These are phyloP conservation scores for Pampus argenteus DNA, from an alignment of 2,797 vertebrate genomes.

Conservation along the genomic window DNA sequence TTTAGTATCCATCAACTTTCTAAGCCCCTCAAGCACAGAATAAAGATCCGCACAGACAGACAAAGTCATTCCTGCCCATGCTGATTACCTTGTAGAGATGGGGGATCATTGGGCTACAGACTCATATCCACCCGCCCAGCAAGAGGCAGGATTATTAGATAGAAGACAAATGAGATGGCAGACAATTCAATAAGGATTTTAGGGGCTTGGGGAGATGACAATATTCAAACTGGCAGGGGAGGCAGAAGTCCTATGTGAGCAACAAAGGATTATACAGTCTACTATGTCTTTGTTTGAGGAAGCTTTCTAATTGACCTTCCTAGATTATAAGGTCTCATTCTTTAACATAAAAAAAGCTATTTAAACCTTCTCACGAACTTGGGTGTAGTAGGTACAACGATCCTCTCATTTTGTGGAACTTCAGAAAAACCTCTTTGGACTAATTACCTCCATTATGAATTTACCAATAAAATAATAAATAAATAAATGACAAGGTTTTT, in stretches of 20 bases:
- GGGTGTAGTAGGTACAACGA: not conserved
- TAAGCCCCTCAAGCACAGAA: constrained; percentile 64
- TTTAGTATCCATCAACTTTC: constrained; percentile 61
- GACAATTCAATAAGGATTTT: constrained; percentile 77
- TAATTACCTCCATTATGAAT: constrained; percentile 4
- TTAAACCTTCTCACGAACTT: not conserved
- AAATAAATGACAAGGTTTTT: constrained; percentile 7
- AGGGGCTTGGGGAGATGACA: constrained; percentile 58
- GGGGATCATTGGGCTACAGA: constrained; percentile 29
- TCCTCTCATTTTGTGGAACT: not conserved
- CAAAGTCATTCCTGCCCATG: constrained; percentile 67
- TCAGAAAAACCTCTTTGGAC: constrained; percentile 12
- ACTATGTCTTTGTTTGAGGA: constrained; percentile 12
- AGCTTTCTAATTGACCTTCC: not conserved
- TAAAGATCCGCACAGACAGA: constrained; percentile 64
- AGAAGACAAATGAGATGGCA: constrained; percentile 72
- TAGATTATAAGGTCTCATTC: not conserved
- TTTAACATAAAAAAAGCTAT: constrained; percentile 2
- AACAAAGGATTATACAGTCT: constrained; percentile 19
- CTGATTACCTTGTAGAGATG: constrained; percentile 56
- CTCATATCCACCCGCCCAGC: constrained; percentile 50
- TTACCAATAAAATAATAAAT: constrained; percentile 10
- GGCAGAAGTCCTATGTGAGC: not conserved
- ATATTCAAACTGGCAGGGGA: constrained; percentile 35
- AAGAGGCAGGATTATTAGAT: constrained; percentile 69